Base-by-base conservation (phyloP, 2,113 vertebrate genomes). In the Percopsis transmontana region DNA sequence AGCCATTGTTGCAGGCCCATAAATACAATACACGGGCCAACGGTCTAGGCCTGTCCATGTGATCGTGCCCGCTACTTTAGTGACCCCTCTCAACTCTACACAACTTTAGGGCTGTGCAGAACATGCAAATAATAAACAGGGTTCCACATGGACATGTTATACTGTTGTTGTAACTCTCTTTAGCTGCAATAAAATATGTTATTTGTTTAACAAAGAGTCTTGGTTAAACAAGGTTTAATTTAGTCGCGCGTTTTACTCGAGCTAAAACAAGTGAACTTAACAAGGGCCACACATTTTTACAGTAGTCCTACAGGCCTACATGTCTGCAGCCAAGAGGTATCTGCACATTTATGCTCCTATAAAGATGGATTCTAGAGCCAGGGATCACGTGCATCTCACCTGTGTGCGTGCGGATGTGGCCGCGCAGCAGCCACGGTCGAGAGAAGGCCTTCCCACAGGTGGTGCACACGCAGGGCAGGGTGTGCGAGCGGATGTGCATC, bases 401-500 rank as follows among this genome's bases (percentile, higher is more conserved):
- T 0, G 96, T 98, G 91, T 98, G 96, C 0, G 96, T 98, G 65
- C 96, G 92, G 80, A 97, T 96, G 76, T 98, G 96, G 62, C 96
- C 96, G 54, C 96, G 95, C 69, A 98, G 92, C 77, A 98, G 91
- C 96, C 96, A 98, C 16, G 96, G 95, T 69, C 96, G 89, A 83
- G 95, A 97, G 90, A 97, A 97, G 16, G 96, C 96, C 83, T 97
- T 98, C 65, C 96, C 96, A 2, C 95, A 97, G 84, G 95, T 96
- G 71, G 92, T 92, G 19, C 96, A 97, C 62, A 97, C 96, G 0
- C 96, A 97, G 59, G 95, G 95, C 84, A 97, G 91, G 0, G 96
- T 97, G 90, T 97, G 95, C 74, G 95, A 96, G 62, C 95, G 93
- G 87, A 98, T 97, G 89, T 97, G 95, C 95, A 97, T 98, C 93